These are phyloP conservation scores for Macropodus opercularis DNA, from an alignment of 2,797 vertebrate species.

Conservation along the genomic window DNA sequence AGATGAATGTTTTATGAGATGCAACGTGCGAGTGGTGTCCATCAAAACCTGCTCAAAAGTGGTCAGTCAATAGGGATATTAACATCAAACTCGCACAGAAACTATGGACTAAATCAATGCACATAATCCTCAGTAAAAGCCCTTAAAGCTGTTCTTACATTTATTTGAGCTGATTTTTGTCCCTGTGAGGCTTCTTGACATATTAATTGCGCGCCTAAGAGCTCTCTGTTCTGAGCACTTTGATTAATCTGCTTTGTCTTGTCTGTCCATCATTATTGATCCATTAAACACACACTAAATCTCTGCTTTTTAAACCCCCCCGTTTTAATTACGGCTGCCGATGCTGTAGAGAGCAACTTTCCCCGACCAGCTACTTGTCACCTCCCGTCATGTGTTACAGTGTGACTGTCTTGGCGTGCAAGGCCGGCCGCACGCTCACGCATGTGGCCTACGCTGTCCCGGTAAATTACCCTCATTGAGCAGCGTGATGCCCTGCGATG, in stretches of 20 bases:
- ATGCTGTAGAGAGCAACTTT: slow-evolving; percentile 23
- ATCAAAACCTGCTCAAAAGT: slow-evolving; percentile 65
- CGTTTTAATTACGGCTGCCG: slow-evolving; percentile 67
- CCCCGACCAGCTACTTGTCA: slow-evolving; percentile 37
- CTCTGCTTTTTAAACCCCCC: slow-evolving; percentile 60
- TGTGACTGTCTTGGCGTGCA: slow-evolving; percentile 15
- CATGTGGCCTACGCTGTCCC: slow-evolving; percentile 6
- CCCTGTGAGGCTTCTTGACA: slow-evolving; percentile 58
- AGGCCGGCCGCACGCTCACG: slow-evolving; percentile 22
- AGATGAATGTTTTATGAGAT: slow-evolving; percentile 46
- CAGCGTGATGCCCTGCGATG: slow-evolving; percentile 12
- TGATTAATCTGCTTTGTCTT: slow-evolving; percentile 74
- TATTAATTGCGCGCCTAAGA: slow-evolving; percentile 71
- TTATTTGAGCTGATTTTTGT: slow-evolving; percentile 53
- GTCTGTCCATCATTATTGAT: slow-evolving; percentile 73
- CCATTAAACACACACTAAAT: slow-evolving; percentile 68
- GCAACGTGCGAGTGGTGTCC: slow-evolving; percentile 48
- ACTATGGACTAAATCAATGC: slow-evolving; percentile 64
- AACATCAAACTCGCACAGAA: slow-evolving; percentile 47
- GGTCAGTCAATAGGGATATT: slow-evolving; percentile 66
- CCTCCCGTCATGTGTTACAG: slow-evolving; percentile 43
- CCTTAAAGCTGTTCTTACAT: slow-evolving; percentile 50
- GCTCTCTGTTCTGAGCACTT: slow-evolving; percentile 62
- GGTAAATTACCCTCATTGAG: slow-evolving; percentile 33
- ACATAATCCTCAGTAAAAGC: slow-evolving; percentile 67